Evolutionary conservation across 2,113 vertebrate species (phyloP), one percentile per base, ranked within the genome.

Genomic region (Carollia perspicillata): DNA sequence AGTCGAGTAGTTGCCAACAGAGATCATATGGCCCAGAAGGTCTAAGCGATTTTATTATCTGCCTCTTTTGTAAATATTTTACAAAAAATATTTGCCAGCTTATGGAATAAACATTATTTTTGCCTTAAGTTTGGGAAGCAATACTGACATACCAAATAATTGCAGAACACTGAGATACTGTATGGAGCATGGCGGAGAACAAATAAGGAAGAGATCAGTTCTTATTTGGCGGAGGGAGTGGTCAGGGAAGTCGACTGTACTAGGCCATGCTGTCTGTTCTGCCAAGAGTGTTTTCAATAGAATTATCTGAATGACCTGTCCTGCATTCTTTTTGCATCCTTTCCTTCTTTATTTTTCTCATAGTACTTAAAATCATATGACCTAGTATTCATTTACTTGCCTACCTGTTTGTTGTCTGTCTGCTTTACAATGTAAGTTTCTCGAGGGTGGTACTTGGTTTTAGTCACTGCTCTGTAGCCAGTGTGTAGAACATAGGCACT

Each of bases 41-140:
- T 35, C 37, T 60, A 37, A 92, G 66, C 16, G 74, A 30, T 26
- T 26, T 37, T 72, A 20, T 30, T 80, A 0, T n/a, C 65, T 89
- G 60, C 20, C 18, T n/a, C 35, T 86, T 58, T 58, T 58, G 55
- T 58, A 58, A 58, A 58, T 23, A 58, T 58, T 58, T 83, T 53
- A 49, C 22, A 71, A 83, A 85, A 93, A 87, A 49, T 63, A 78
- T 68, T 88, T 84, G 49, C 26, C 80, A 91, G 13, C 42, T 68
- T 28, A 40, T 92, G 55, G 33, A 79, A 33, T 47, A 51, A 96
- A 40, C 3, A 10, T 74, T 71, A 80, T 78, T 95, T 96, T 80
- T 93, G 63, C 74, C 40, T 75, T 77, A 86, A 22, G 71, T 86
- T 95, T 72, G 18, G 30, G 66, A 93, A 92, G 55, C 20, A 80